These are phyloP conservation scores for Podarcis siculus DNA, from an alignment of 2,797 vertebrate genomes.

Conservation along the genomic window DNA sequence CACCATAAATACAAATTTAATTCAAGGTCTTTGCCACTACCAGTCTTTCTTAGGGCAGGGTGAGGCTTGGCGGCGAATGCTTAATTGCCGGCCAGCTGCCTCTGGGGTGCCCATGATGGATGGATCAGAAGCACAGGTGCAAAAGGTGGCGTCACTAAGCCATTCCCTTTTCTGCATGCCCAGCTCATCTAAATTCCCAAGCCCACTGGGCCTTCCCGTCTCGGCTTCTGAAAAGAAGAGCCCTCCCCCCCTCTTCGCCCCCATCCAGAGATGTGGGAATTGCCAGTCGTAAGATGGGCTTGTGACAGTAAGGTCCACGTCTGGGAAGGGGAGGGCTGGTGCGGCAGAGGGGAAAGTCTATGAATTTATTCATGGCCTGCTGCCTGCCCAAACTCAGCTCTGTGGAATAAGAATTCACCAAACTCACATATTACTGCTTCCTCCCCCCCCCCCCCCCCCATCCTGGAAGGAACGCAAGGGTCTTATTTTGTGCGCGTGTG, in stretches of 20 bases:
- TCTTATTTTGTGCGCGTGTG: neutral
- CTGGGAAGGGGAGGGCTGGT: conserved; percentile 34
- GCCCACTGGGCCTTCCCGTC: neutral
- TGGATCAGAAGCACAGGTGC: conserved; percentile 57
- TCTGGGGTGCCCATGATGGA: conserved; percentile 69
- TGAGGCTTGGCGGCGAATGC: conserved; percentile 59
- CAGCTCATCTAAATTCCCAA: conserved; percentile 12
- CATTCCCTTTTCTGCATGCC: conserved; percentile 6
- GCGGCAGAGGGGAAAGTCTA: conserved; percentile 52
- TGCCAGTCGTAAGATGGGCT: conserved; percentile 27
- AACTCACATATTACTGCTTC: neutral
- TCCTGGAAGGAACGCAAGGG: neutral
- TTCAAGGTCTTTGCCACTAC: conserved; percentile 73
- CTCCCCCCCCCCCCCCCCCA: neutral
- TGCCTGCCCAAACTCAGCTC: conserved; percentile 55
- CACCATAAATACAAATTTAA: conserved; percentile 76
- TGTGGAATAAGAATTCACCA: conserved; percentile 25
- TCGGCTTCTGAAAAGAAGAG: neutral
- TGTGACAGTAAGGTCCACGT: conserved; percentile 34
- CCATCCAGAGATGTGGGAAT: conserved; percentile 17
- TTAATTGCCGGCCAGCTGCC: conserved; percentile 63
- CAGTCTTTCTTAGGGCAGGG: conserved; percentile 64
- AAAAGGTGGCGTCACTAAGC: conserved; percentile 51
- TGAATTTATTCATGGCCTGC: conserved; percentile 78
- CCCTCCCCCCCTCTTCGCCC: neutral